A percentile compares a stretch with the other conserved stretches of the same genome.
Evolutionary conservation across 2,113 vertebrate species (phyloP).

Genomic region (Corythornis vintsioides): DNA sequence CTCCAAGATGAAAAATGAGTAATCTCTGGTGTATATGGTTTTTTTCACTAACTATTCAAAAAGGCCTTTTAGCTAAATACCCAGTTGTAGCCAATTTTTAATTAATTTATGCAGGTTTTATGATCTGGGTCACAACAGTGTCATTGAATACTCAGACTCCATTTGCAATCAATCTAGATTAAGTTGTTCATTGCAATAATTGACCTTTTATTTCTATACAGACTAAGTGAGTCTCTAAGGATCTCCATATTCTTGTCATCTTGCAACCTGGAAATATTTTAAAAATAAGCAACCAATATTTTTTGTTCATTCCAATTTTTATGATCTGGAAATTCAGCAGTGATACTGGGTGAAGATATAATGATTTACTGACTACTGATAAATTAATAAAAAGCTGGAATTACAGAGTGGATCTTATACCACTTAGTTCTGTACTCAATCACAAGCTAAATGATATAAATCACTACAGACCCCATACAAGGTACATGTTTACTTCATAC

Average conservation of each 20-base stretch:
- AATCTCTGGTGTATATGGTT: background rate
- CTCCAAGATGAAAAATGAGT: background rate
- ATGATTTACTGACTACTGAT: background rate
- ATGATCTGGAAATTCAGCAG: background rate
- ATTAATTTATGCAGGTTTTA: slow-evolving; percentile 14
- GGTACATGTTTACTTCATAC: background rate
- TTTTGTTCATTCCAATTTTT: background rate
- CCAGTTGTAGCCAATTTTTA: background rate
- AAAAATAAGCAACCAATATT: background rate
- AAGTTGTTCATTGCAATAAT: background rate
- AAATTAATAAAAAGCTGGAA: background rate
- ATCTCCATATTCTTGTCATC: background rate
- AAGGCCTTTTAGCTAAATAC: background rate
- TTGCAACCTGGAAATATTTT: background rate
- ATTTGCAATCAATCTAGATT: background rate
- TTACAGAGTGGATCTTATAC: background rate
- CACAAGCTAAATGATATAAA: rapidly evolving
- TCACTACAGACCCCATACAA: background rate
- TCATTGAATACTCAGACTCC: background rate
- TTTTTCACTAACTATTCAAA: slow-evolving; percentile 9
- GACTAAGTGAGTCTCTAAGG: background rate
- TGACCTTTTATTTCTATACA: background rate
- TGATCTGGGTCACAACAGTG: background rate
- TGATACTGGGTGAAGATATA: background rate
- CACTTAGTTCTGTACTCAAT: background rate